Evolutionary conservation across 2,888 invertebrate genomes (phyloP).

Genomic region (Formica aserva): DNA sequence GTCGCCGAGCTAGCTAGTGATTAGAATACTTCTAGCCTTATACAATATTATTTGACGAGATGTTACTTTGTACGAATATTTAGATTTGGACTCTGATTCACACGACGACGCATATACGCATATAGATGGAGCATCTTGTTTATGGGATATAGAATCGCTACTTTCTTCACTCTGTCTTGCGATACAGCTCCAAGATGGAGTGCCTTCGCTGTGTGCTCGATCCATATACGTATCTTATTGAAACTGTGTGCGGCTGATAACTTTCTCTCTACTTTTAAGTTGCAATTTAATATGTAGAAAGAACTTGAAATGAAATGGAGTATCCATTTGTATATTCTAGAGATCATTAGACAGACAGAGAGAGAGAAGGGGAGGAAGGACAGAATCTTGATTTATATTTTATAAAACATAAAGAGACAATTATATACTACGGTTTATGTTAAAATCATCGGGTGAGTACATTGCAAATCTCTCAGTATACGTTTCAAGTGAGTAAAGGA

Average conservation of each 20-base stretch:
- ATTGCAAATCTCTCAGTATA: constrained; percentile 65
- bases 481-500: constrained; percentile 17
- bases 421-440: constrained; percentile 62
- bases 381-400: constrained; percentile 73
- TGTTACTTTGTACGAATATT: constrained; percentile 66
- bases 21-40: constrained; percentile 75
- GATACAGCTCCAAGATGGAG: not conserved
- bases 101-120: not conserved
- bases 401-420: constrained; percentile 44
- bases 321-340: constrained; percentile 55
- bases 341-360: constrained; percentile 29
- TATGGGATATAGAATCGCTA: not conserved
- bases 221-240: not conserved
- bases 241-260: not conserved
- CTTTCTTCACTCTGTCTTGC: not conserved
- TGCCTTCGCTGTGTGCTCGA: not conserved
- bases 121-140: not conserved
- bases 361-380: not conserved
- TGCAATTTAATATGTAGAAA: constrained; percentile 60
- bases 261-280: constrained; percentile 55
- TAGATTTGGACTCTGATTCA: constrained; percentile 40
- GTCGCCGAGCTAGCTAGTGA: constrained; percentile 71
- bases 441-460: constrained; percentile 58
- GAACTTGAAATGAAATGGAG: not conserved
- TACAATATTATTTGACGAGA: constrained; percentile 70